Base-by-base conservation (phyloP, 2,888 invertebrate genomes). In the Macrosoma leucophasiata region DNA sequence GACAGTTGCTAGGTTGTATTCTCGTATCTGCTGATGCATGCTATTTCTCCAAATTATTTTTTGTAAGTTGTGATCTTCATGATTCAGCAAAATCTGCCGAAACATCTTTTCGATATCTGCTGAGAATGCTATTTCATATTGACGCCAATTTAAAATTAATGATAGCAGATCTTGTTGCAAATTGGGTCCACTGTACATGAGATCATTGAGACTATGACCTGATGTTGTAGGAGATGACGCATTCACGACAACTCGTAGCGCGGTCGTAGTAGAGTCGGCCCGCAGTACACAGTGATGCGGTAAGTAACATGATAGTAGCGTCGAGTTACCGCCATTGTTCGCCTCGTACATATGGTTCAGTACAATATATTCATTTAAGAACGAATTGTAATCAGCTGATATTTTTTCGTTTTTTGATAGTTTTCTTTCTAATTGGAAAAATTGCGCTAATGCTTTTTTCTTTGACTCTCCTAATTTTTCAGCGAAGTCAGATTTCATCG, bases 101-200 rank as follows among this genome's bases (percentile, higher is more conserved):
- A 39, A 52, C 48, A 49, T 47, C 26, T 50, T 50, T 15, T 48
- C 48, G 1, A 50, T 41, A 15, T 52, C 51, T 0, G 50, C 51
- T 0, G 43, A 45, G 3, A 32, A 41, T 0, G 33, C 49, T 5
- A 41, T 46, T 25, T 38, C 21, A n/a, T 48, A 47, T 2, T 35
- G 25, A 10, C 50, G 19, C 46, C 46, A 46, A 11, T 39, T 42
- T 2, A 49, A 33, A 4, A 42, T 35, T 3, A 27, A 12, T 7
- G 7, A 10, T 21, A 17, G 13, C n/a, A 33, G n/a, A 11, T 33
- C 22, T 7, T 31, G 6, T 29, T 48, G 47, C 23, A 46, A 18
- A 9, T 45, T 52, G 0, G 55, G 50, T 0, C 53, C 55, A 5
- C 25, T 31, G 4, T 34, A 19, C 43, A 51, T 50, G 0, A 50